A percentile compares a stretch with the other conserved stretches of the same genome.
phyloP scores from a whole-genome alignment of 2,888 invertebrate species.

The Sinelater perroti region DNA sequence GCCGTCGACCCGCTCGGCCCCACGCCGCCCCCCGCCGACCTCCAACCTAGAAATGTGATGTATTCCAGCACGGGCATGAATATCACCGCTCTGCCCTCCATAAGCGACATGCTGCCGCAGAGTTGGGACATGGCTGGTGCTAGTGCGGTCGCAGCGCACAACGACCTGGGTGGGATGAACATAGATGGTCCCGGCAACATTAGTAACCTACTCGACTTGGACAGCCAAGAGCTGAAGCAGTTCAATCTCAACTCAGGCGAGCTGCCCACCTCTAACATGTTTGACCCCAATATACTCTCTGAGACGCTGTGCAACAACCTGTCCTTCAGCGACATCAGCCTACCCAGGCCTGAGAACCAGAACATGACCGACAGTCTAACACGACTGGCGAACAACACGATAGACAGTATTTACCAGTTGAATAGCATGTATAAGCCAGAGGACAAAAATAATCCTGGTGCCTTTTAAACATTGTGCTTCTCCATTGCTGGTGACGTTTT shows the following conservation, averaged over 20 bases:
- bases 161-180: constrained; percentile 36
- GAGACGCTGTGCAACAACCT: constrained; percentile 62
- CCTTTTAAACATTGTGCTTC: not conserved
- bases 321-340: constrained; percentile 59
- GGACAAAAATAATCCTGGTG: not conserved
- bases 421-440: constrained; percentile 36
- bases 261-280: constrained; percentile 49
- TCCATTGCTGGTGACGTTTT: not conserved
- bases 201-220: constrained; percentile 58
- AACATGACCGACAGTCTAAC: constrained; percentile 67
- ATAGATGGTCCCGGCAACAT: constrained; percentile 45
- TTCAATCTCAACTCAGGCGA: constrained; percentile 59
- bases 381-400: constrained; percentile 61
- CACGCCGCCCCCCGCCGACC: constrained; percentile 35
- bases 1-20: constrained; percentile 33
- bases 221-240: constrained; percentile 59
- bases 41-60: constrained; percentile 10
- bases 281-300: constrained; percentile 59
- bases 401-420: constrained; percentile 57
- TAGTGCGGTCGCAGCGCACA: constrained; percentile 13
- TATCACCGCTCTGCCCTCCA: constrained; percentile 30
- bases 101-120: constrained; percentile 36
- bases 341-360: constrained; percentile 47
- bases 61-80: constrained; percentile 14
- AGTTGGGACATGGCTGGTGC: constrained; percentile 36